Evolutionary conservation across 2,113 vertebrate species (phyloP), one percentile per base, ranked within the genome.

Genomic region (Esox niger): DNA sequence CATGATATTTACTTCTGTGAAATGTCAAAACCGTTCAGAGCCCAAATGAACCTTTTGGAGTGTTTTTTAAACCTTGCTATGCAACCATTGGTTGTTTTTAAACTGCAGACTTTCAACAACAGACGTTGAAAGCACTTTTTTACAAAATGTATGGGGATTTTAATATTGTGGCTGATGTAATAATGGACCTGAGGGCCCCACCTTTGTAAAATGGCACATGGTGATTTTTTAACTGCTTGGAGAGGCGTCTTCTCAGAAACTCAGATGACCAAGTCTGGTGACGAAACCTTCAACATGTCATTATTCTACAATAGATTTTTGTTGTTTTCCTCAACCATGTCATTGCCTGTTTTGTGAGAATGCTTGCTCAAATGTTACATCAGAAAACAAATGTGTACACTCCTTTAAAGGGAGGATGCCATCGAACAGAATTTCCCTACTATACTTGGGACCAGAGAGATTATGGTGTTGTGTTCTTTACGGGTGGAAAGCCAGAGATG

Each of bases 171-270:
- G 79, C 77, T 74, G 17, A 47, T 80, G 79, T 78, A 79, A 86
- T 79, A 78, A 81, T 71, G 73, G 80, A 78, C 70, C 61, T 73
- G 68, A 75, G 73, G 2, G 7, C 31, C 30, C 76, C 77, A 86
- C 77, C 68, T 86, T 75, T 30, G 71, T 30, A 10, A 83, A 87
- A 85, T n/a, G n/a, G 86, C 76, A 87, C 78, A 85, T n/a, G 57
- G 15, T 30, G 30, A 31, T 84, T 85, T 78, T 86, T 84, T 74
- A 80, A 82, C 59, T 74, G 63, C 63, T 68, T 57, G 64, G 62
- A 55, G 74, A 71, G 70, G 68, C 79, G 81, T 84, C 83, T 83
- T 82, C 87, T 88, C 72, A 82, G 84, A 85, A 79, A 83, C 76
- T 60, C 15, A 69, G 80, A 84, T 84, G 74, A 76, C 78, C 83